Evolutionary conservation across 1,140 invertebrate genomes (phyloP).

Genomic region (Anagrus nilaparvatae): DNA sequence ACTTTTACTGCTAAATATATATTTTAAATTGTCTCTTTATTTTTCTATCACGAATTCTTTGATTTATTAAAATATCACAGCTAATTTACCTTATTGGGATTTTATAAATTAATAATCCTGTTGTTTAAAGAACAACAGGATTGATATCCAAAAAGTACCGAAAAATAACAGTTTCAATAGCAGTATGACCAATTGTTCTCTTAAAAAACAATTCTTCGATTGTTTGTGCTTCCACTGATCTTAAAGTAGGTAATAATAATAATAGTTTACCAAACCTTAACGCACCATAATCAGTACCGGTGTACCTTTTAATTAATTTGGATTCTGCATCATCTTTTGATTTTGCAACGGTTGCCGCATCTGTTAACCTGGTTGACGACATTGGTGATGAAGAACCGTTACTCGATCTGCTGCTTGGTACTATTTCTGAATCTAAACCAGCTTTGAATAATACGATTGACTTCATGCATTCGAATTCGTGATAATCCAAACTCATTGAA

Average conservation of each 20-base stretch:
- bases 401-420: constrained; percentile 25
- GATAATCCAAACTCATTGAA: constrained; percentile 64
- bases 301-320: constrained; percentile 45
- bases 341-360: constrained; percentile 56
- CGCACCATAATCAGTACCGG: constrained; percentile 34
- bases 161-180: no score
- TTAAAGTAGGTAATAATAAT: constrained; percentile 64
- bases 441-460: constrained; percentile 82
- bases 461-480: constrained; percentile 80
- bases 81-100: no score
- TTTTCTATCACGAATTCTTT: no score
- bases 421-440: constrained; percentile 35
- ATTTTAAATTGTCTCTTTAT: no score
- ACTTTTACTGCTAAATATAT: no score
- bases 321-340: constrained; percentile 77
- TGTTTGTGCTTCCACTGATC: constrained; percentile 54
- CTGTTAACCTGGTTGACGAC: constrained; percentile 42
- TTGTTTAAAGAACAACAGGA: no score
- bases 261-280: constrained; percentile 73
- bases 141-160: no score
- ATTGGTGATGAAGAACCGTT: constrained; percentile 26
- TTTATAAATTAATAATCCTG: no score
- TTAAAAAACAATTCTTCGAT: constrained; percentile 91
- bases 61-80: no score
- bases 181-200: constrained; percentile 77